Percentiles rank a stretch among this genome's conserved stretches.
Evolutionary conservation across 2,113 vertebrate species (phyloP).

Genomic region (Campylomormyrus tamandua): DNA sequence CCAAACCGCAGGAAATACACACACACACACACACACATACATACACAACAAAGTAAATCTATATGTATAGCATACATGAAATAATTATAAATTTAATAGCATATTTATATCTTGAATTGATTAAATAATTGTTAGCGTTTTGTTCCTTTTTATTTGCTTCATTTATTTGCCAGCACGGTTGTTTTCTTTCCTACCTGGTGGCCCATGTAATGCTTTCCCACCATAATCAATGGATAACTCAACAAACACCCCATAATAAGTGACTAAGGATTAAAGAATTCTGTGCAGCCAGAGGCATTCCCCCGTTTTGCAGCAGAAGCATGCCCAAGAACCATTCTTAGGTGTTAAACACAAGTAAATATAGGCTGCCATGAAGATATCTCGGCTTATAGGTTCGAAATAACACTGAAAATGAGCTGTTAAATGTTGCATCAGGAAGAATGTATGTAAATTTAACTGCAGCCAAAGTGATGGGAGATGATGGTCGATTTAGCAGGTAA

Average conservation of each 20-base stretch:
- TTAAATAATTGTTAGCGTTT: neutral
- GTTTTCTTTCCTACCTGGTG: neutral
- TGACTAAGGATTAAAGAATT: neutral
- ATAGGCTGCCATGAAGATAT: neutral
- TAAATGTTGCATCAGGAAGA: neutral
- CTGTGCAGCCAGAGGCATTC: neutral
- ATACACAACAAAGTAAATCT: neutral
- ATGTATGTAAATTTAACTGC: neutral
- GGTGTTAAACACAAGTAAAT: neutral
- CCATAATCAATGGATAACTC: neutral
- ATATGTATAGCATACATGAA: neutral
- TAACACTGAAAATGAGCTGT: neutral
- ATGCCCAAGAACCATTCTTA: neutral
- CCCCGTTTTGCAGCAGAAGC: neutral
- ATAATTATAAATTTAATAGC: neutral
- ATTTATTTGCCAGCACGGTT: neutral
- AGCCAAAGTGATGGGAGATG: neutral
- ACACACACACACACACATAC: neutral
- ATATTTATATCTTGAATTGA: neutral
- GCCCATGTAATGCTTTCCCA: neutral
- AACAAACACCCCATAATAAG: neutral
- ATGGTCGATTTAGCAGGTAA: neutral
- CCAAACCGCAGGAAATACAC: neutral
- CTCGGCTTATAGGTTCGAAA: neutral
- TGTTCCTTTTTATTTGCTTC: neutral